These are phyloP conservation scores for Hemaris fuciformis DNA, from an alignment of 2,888 invertebrate species.

Conservation along the genomic window DNA sequence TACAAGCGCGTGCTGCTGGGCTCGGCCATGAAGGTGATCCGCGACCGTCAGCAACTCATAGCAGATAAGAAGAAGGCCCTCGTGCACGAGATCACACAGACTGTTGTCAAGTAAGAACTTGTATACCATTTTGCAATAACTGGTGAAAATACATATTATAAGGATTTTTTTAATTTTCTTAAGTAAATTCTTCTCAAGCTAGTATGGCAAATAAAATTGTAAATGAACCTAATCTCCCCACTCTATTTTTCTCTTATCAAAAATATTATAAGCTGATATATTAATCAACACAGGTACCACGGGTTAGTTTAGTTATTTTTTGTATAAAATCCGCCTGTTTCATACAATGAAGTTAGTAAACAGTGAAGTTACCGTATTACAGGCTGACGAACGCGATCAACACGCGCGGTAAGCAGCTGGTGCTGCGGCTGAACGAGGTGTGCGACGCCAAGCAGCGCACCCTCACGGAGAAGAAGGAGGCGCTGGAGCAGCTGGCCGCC, in stretches of 20 bases:
- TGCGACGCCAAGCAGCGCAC: constrained; percentile 87
- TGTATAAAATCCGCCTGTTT: no score
- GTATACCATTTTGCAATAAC: not conserved
- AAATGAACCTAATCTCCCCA: not conserved
- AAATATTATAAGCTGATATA: no score
- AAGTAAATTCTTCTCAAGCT: not conserved
- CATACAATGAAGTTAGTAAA: not conserved
- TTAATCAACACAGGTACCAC: no score
- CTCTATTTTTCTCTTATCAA: not conserved
- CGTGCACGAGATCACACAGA: constrained; percentile 92
- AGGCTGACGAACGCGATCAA: constrained; percentile 91
- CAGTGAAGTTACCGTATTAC: no score
- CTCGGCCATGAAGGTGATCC: constrained; percentile 90
- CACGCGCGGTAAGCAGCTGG: constrained; percentile 90
- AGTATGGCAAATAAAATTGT: not conserved
- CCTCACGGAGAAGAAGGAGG: constrained; percentile 91
- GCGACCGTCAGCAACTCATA: constrained; percentile 91
- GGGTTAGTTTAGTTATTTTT: no score
- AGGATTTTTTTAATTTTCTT: not conserved
- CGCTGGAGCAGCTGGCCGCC: constrained; percentile 89
- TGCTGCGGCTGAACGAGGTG: constrained; percentile 89
- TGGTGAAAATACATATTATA: not conserved
- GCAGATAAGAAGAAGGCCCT: constrained; percentile 92
- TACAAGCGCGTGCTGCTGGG: constrained; percentile 89
- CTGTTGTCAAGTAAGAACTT: constrained; percentile 89